Base-by-base conservation (phyloP, 2,797 vertebrate species). In the Coregonus suidteri region DNA sequence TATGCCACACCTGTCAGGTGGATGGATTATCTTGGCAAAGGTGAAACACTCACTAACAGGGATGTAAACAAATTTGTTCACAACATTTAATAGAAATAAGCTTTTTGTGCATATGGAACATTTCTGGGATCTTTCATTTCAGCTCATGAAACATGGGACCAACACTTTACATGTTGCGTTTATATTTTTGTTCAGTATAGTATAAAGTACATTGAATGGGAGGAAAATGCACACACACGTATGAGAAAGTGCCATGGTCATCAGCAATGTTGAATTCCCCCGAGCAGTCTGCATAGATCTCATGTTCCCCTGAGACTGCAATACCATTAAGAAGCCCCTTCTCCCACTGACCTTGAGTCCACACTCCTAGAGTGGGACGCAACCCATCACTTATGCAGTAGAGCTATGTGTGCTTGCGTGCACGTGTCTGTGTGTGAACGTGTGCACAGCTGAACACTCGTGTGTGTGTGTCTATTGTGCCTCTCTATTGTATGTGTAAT, bases 361-460 rank as follows among this genome's bases (percentile, higher is more conserved):
- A 74, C 71, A 64, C 75, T 75, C 9, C 59, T 16, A 25, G 59
- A 75, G 37, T 16, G 73, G 74, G 13, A 15, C 30, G 31, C 47
- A 35, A 56, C 76, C 70, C 70, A 75, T 86, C 76, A 76, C 80
- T 83, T 81, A 72, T 56, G 31, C 78, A 14, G 75, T 52, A 64
- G 73, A 85, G 62, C 51, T 75, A 7, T 11, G 97, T 13, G 25
- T 77, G 18, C 6, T 25, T 25, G 25, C 25, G 25, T 25, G 25
- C 25, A 25, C 25, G 25, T 25, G 25, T 25, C 20, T 18, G 52
- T 15, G 47, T 81, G 31, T 71, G 74, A 66, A 62, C 65, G 59
- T 77, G 25, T 77, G 18, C 6, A 97, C 77, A 95, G 97, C 6
- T 68, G 79, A 25, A 31, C 41, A 53, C 34, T 16, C 74, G 41